Percentiles rank a stretch among this genome's conserved stretches.
Conservation (phyloP, 2,113 vertebrate genomes). For the Platanista minor region DNA sequence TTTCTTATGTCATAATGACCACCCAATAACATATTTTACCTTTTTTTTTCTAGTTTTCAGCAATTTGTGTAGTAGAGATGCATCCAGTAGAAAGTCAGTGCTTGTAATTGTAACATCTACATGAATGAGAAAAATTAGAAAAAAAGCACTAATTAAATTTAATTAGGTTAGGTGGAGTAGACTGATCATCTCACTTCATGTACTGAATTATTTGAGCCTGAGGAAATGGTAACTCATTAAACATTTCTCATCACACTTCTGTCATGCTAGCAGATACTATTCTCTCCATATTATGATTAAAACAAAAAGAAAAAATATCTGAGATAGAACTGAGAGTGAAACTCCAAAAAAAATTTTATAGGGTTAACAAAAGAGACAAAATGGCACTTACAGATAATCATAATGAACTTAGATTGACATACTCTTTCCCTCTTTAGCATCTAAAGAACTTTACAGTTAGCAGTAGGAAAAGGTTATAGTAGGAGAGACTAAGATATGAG, state of each 20-base stretch:
- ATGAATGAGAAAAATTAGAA: slow-evolving; percentile 28
- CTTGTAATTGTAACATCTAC: neutral
- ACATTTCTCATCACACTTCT: neutral
- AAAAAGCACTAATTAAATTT: neutral
- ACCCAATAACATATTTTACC: neutral
- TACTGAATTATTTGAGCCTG: neutral
- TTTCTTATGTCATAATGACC: neutral
- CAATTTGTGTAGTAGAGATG: neutral
- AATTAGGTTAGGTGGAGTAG: neutral
- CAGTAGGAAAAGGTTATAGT: neutral
- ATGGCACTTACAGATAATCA: neutral
- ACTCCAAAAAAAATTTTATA: neutral
- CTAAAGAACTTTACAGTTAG: neutral
- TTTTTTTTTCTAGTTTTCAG: neutral
- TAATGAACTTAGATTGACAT: neutral
- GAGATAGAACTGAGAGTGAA: neutral
- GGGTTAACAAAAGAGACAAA: neutral
- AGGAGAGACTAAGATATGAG: neutral
- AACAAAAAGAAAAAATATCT: neutral
- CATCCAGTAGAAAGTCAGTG: neutral
- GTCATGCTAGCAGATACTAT: neutral
- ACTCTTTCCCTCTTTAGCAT: neutral
- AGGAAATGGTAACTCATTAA: slow-evolving; percentile 7
- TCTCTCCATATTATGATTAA: neutral
- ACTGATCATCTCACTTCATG: neutral